A percentile compares a stretch with the other conserved stretches of the same genome.
Evolutionary conservation across 1,140 invertebrate species (phyloP).

Genomic region (Caenorhabditis elegans): WBcel235 BX284605.5:4172501-4173000

Average conservation of each 20-base stretch:
- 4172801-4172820: not conserved
- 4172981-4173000: no score
- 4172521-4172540: not conserved
- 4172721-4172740: not conserved
- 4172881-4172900: no score
- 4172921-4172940: no score
- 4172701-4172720: not conserved
- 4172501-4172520: not conserved
- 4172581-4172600: not conserved
- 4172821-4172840: not conserved
- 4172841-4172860: no score
- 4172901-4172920: no score
- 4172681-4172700: not conserved
- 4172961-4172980: no score
- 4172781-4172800: no score
- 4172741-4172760: not conserved
- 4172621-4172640: not conserved
- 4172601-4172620: not conserved
- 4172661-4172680: not conserved
- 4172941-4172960: no score
- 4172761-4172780: not conserved
- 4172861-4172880: no score
- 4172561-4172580: not conserved
- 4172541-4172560: not conserved
- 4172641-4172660: not conserved